phyloP scores from a whole-genome alignment of 2,113 vertebrate species.

The Seriola dumerili region DNA sequence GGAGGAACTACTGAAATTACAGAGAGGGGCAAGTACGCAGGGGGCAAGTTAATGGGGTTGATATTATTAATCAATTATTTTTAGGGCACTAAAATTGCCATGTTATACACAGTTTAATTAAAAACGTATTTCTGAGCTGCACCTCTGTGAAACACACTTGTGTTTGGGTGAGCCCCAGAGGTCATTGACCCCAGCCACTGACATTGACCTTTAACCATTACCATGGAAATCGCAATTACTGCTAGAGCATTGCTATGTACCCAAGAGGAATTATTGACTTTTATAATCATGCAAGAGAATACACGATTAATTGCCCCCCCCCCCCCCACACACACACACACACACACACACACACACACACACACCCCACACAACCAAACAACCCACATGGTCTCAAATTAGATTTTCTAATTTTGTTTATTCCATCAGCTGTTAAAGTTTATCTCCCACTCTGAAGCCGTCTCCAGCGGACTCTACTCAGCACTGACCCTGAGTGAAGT shows the following conservation, averaged over 20 bases:
- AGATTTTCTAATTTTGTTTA: not conserved
- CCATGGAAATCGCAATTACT: slow-evolving; percentile 11
- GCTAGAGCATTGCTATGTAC: not conserved
- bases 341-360: too few relatives aligned
- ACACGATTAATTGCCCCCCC: slow-evolving; percentile 17
- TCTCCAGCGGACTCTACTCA: not conserved
- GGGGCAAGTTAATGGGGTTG: not conserved
- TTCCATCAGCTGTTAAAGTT: not conserved
- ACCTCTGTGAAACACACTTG: slow-evolving; percentile 8
- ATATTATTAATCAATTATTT: slow-evolving; percentile 25
- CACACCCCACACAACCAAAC: too few relatives aligned
- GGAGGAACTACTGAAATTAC: slow-evolving; percentile 16
- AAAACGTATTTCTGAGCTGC: not conserved
- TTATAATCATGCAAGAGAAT: slow-evolving; percentile 4
- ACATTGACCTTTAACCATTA: not conserved
- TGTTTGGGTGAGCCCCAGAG: slow-evolving; percentile 15
- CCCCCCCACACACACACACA: too few relatives aligned
- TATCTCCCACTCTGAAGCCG: not conserved
- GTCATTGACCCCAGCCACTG: not conserved
- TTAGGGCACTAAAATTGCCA: not conserved
- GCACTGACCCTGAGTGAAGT: not conserved
- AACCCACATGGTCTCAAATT: not conserved
- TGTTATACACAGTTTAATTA: not conserved
- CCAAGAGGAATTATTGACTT: not conserved
- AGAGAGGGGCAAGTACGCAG: slow-evolving; percentile 16